A percentile compares a stretch with the other conserved stretches of the same genome.
Evolutionary conservation across 2,888 invertebrate genomes (phyloP).

Genomic region (Caradrina clavipalpis): DNA sequence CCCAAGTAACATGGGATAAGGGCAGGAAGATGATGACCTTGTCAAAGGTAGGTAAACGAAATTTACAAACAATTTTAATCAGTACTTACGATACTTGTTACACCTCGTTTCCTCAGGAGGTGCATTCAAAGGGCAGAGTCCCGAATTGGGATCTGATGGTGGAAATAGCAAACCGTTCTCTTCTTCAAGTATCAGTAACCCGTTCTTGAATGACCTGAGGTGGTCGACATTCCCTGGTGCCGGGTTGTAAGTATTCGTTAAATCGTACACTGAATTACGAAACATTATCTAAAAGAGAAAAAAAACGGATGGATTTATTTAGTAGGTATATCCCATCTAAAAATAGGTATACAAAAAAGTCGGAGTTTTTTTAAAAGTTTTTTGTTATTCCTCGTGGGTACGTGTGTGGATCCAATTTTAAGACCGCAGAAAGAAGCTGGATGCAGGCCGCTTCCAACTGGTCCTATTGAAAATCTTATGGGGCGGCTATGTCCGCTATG

Average conservation of each 20-base stretch:
- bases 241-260: constrained; percentile 39
- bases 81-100: constrained; percentile 27
- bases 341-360: too few species aligned
- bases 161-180: constrained; percentile 49
- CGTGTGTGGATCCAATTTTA: too few species aligned
- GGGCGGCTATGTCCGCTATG: too few species aligned
- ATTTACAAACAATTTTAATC: neutral
- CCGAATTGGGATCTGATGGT: neutral
- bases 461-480: too few species aligned
- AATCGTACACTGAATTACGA: constrained; percentile 37
- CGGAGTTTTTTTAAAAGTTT: neutral
- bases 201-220: constrained; percentile 33
- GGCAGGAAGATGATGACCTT: too few species aligned
- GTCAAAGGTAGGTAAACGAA: neutral
- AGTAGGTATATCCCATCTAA: neutral
- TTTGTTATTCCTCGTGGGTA: too few species aligned
- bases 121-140: constrained; percentile 9
- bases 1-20: too few species aligned
- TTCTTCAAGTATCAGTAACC: constrained; percentile 33
- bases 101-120: constrained; percentile 41
- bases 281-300: constrained; percentile 42
- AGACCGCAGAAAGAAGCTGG: too few species aligned
- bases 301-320: neutral
- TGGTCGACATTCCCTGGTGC: neutral
- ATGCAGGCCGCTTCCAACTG: too few species aligned